Percentiles rank a stretch among this genome's conserved stretches.
These are phyloP conservation scores for Elachura formosa DNA, from an alignment of 2,113 vertebrate genomes.

Conservation along the genomic window DNA sequence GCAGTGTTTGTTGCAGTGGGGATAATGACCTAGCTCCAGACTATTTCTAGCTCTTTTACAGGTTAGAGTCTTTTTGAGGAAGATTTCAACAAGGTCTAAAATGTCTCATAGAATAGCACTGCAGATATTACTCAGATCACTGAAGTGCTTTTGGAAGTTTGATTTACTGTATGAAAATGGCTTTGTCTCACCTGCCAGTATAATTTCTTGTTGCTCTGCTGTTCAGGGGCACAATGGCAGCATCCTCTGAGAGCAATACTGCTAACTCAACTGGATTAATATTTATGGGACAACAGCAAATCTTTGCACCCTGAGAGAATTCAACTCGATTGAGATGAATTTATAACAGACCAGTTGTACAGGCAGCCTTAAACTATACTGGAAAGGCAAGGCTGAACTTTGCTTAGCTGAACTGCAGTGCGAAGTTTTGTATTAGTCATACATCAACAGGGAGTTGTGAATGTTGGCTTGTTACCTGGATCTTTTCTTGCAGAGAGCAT, in stretches of 20 bases:
- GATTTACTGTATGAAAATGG: not conserved
- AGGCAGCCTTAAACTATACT: not conserved
- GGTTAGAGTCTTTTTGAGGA: not conserved
- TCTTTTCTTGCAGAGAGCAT: not conserved
- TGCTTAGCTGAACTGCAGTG: not conserved
- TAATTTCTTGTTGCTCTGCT: not conserved
- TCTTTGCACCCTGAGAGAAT: not conserved
- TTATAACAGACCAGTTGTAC: not conserved
- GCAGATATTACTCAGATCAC: not conserved
- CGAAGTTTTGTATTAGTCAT: not conserved
- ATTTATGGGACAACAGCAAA: not conserved
- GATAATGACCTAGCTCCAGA: not conserved
- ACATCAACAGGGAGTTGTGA: not conserved
- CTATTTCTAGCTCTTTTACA: not conserved
- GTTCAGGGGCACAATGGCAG: not conserved
- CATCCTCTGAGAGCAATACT: not conserved
- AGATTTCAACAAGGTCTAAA: not conserved
- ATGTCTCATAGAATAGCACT: not conserved
- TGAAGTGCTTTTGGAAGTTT: not conserved
- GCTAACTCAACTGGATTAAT: not conserved
- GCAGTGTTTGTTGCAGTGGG: not conserved
- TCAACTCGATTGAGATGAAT: not conserved
- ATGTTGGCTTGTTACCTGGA: rapidly evolving
- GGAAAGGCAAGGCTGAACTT: not conserved
- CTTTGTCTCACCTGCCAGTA: not conserved